Evolutionary conservation across 2,888 invertebrate species (phyloP).

Genomic region (Sesamia inferens): DNA sequence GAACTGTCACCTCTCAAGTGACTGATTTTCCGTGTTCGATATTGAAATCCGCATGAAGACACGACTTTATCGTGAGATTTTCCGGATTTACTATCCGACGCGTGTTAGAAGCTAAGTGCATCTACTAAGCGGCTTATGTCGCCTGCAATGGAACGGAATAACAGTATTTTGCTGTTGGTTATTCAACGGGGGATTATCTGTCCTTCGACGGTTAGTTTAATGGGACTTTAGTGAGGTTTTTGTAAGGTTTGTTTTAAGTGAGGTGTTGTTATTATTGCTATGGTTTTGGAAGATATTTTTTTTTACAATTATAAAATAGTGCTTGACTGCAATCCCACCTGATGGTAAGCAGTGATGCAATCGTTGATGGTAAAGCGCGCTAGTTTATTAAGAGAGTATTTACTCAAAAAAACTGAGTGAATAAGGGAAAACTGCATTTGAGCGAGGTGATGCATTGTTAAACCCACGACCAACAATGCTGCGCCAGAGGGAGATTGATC

Average conservation of each 20-base stretch:
- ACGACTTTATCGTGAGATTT: background rate
- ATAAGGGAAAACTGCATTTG: too few species aligned
- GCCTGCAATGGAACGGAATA: background rate
- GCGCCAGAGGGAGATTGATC: too few species aligned
- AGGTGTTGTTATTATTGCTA: background rate
- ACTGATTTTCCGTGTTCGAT: constrained; percentile 8
- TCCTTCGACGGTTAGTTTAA: constrained; percentile 5
- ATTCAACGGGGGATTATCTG: constrained; percentile 28
- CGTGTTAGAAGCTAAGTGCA: constrained; percentile 7
- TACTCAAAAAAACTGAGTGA: too few species aligned
- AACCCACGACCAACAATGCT: too few species aligned
- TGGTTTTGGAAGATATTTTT: background rate
- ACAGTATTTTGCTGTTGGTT: constrained; percentile 3
- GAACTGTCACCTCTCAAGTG: constrained; percentile 21
- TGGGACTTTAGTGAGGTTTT: constrained; percentile 6
- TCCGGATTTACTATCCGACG: constrained; percentile 2
- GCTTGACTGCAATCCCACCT: too few species aligned
- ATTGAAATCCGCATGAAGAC: constrained; percentile 29
- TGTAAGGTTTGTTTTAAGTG: background rate
- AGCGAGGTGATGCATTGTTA: too few species aligned
- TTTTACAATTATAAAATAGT: background rate
- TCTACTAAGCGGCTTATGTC: constrained; percentile 38
- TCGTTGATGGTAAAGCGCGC: too few species aligned
- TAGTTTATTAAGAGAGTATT: too few species aligned
- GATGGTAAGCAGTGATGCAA: too few species aligned